Conservation (phyloP, 2,113 vertebrate species). For the Lutjanus erythropterus region DNA sequence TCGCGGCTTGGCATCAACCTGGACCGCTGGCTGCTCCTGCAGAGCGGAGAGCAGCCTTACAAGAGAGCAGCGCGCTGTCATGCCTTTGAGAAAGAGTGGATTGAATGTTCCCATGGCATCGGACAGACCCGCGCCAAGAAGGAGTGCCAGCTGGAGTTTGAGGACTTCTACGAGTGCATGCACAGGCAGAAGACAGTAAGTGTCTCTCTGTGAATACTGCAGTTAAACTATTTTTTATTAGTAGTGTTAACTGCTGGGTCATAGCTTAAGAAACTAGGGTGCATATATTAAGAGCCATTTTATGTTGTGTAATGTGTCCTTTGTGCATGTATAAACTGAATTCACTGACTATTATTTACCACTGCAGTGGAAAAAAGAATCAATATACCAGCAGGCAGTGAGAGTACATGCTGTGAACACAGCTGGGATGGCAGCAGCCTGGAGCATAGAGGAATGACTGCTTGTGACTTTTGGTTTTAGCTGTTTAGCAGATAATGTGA, state of each 20-base stretch:
- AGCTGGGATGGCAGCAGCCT: not conserved
- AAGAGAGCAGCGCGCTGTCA: slow-evolving; percentile 83
- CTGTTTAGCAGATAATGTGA: not conserved
- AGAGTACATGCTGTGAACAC: not conserved
- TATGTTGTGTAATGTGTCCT: not conserved
- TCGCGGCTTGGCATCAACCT: slow-evolving; percentile 85
- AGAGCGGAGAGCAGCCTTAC: slow-evolving; percentile 86
- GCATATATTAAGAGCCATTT: not conserved
- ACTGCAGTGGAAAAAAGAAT: not conserved
- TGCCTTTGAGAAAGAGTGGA: slow-evolving; percentile 96
- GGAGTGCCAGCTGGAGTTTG: slow-evolving; percentile 91
- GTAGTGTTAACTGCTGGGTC: not conserved
- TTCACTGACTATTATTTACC: not conserved
- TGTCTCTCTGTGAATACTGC: not conserved
- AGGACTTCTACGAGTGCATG: slow-evolving; percentile 93
- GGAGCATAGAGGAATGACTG: not conserved
- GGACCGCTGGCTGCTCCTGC: slow-evolving; percentile 87
- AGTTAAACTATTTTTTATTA: not conserved
- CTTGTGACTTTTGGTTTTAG: not conserved
- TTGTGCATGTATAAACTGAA: not conserved
- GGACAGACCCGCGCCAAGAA: slow-evolving; percentile 87
- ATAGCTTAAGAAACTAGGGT: not conserved
- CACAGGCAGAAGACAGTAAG: slow-evolving; percentile 83
- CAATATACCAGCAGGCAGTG: not conserved
- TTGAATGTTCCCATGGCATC: slow-evolving; percentile 91